Evolutionary conservation across 2,113 vertebrate genomes (phyloP), one percentile per base, ranked within the genome.

Genomic region (Centrocercus urophasianus): DNA sequence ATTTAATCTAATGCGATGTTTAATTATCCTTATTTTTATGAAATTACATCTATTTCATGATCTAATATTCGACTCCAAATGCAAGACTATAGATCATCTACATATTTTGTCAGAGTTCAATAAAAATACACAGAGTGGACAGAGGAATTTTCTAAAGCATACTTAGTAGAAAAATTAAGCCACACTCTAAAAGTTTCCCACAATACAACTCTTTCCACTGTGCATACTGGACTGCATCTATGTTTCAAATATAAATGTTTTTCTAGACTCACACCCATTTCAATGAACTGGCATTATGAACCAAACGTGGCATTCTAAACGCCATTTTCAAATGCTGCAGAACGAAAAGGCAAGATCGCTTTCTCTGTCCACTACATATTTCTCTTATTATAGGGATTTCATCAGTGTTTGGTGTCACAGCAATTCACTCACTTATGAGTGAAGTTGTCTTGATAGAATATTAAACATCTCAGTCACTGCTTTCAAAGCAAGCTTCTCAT

Each of bases 241-340:
- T 63, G 3, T 56, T 85, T 59, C 38, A 42, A 67, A 9, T 19
- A 45, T 11, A 83, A 65, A 61, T 0, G 1, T 69, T 89, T 85
- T 89, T 34, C 43, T 50, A 13, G 21, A 79, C 72, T 82, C 14
- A 11, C 3, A 30, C 34, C 73, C 25, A 76, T 45, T 90, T 69
- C 72, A n/a, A 10, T n/a, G 25, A 69, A 8, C 30, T 83, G 64
- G 28, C 20, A 50, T 11, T 19, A 82, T 9, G 13, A 63, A 87
- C 7, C 15, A 60, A 42, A 3, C 6, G 1, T 28, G 75, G 19
- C 2, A 1, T 47, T 24, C 32, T 43, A 25, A 14, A 13, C 11
- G 11, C 34, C 85, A 40, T 1, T 0, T 73, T 83, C 43, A 69
- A 75, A 14, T 30, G 9, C 12, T 61, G 25, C n/a, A 83, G 50